Evolutionary conservation across 2,113 vertebrate genomes (phyloP), one percentile per base, ranked within the genome.

Genomic region (Trogon melanurus): DNA sequence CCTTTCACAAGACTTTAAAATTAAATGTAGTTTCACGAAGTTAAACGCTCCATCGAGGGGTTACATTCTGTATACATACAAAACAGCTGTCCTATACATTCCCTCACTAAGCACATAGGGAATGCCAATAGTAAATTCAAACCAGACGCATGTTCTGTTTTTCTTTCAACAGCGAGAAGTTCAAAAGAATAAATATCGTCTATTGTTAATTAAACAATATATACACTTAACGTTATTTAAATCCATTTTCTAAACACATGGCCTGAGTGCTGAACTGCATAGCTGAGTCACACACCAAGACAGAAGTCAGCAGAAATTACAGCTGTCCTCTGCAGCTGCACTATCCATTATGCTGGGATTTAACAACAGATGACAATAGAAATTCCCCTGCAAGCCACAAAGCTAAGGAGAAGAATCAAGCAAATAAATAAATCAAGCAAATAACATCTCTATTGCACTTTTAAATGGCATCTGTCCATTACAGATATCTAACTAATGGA

Each of bases 261-360:
- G 57, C 8, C 51, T 69, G 53, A 83, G 34, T 48, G 57, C 21
- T 30, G 44, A 86, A 84, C 38, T 57, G 51, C 72, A 79, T 4
- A 60, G 70, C 72, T 75, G 67, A 86, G 70, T 72, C 72, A 64
- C 45, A 94, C 34, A 94, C 23, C 47, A 64, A 81, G 65, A 69
- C 61, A 86, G 34, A 95, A 97, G 83, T 88, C 91, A 84, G 85
- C 86, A 74, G 86, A 92, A 96, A 88, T 75, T 72, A 91, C 61
- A 93, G 88, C 90, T 92, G 79, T 57, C 88, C 79, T 29, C 36
- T 65, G 88, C 79, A 94, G 76, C 85, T 94, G 76, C 21, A 11
- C 38, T 57, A 71, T 61, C 65, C 48, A 50, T 81, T 92, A 78
- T 57, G 51, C n/a, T 72, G 22, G 32, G 51, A 72, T 84, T 93